These are phyloP conservation scores for Theropithecus gelada DNA, from an alignment of 2,113 vertebrate species.

Conservation along the genomic window DNA sequence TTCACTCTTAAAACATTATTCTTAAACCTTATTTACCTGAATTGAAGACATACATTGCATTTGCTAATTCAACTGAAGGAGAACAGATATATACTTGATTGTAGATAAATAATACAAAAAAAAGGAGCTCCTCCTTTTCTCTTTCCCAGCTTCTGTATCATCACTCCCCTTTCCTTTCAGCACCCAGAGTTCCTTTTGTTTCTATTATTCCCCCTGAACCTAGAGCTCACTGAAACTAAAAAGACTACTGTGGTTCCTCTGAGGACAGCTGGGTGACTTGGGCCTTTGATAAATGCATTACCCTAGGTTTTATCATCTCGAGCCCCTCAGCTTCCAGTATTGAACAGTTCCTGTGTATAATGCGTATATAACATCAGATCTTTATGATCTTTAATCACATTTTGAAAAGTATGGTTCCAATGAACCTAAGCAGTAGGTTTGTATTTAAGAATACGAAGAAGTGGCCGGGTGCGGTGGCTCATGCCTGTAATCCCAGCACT, in stretches of 20 bases:
- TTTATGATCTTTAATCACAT: constrained; percentile 22
- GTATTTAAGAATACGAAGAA: not conserved
- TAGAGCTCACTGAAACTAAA: not conserved
- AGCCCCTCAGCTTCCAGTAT: not conserved
- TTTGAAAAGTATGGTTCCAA: not conserved
- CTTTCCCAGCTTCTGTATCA: not conserved
- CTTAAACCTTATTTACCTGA: not conserved
- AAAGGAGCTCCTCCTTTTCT: not conserved
- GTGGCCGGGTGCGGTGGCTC: too few species aligned
- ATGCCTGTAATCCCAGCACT: too few species aligned
- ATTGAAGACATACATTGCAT: not conserved
- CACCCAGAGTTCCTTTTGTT: not conserved
- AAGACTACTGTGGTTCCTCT: not conserved
- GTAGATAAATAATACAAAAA: not conserved
- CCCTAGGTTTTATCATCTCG: not conserved
- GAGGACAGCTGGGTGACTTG: not conserved
- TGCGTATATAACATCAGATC: not conserved
- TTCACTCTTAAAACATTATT: not conserved
- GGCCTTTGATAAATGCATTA: not conserved
- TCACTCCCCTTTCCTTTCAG: not conserved
- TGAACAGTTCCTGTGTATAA: not conserved
- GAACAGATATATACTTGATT: not conserved
- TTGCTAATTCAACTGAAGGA: not conserved
- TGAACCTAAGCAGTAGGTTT: constrained; percentile 1
- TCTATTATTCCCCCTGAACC: not conserved